Evolutionary conservation across 2,888 invertebrate species (phyloP), one percentile per base, ranked within the genome.

Genomic region (Exephanes ischioxanthus): DNA sequence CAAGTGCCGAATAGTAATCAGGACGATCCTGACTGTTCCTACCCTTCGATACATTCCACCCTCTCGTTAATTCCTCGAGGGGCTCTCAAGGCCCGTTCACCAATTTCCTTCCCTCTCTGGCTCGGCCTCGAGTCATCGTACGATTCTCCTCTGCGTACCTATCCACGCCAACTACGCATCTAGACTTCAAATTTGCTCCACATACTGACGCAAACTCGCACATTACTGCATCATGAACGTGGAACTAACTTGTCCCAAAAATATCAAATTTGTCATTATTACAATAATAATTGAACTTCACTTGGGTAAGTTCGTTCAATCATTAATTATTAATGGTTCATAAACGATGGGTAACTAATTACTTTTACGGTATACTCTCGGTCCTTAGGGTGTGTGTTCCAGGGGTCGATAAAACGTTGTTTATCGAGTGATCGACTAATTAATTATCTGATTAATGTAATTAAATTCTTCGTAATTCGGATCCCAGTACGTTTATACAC

Each of bases 31-130:
- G 26, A 51, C 70, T 48, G 51, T 30, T 61, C 37, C 68, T 51
- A 11, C 41, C n/a, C 37, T 19, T 11, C 48, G 75, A 53, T 68
- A 68, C 75, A 72, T 70, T 48, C 71, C 55, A 58, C 58, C 67
- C 67, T 72, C 77, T 77, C 77, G 77, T 82, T 82, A 77, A 82
- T 82, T 82, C 82, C 82, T 82, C 82, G 48, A 77, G 77, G 66
- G 82, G 63, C 82, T 77, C 66, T 63, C 76, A 48, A 82, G 77
- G 37, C 77, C 76, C 66, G 70, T 33, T 16, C 63, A n/a, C 9
- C 26, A 53, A 71, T 26, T 37, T 45, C 51, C 66, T 19, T 67
- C 30, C 33, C 63, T 83, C 55, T 72, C 72, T 53, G 11, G 16
- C 51, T 53, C n/a, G 7, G 4, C 5, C 48, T 30, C 48, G 77